Conservation (phyloP, 2,888 invertebrate species). For the Agonum fuliginosum region DNA sequence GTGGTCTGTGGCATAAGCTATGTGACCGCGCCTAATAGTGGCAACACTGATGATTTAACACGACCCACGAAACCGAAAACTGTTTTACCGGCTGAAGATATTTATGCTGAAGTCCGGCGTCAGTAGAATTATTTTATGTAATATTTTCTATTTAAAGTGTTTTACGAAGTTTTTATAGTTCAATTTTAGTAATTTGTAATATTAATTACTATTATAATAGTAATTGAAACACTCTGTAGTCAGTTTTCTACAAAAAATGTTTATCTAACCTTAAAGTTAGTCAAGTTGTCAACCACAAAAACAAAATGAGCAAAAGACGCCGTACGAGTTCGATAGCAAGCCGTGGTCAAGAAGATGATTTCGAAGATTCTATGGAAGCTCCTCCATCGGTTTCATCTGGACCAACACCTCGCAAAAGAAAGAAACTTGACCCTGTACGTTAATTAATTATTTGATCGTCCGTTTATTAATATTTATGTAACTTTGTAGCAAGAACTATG, state of each 20-base stretch:
- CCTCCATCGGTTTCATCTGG: conserved; percentile 74
- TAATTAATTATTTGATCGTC: conserved; percentile 23
- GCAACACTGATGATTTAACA: background rate
- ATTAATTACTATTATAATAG: background rate
- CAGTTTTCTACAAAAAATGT: background rate
- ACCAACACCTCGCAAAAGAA: conserved; percentile 76
- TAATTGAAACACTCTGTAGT: background rate
- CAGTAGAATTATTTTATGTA: conserved; percentile 11
- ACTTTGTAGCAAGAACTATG: conserved; percentile 84
- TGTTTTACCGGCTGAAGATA: conserved; percentile 16
- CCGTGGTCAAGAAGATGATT: conserved; percentile 82
- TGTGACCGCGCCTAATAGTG: no score
- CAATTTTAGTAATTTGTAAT: background rate
- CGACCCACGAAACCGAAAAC: no score
- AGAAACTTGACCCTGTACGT: conserved; percentile 85
- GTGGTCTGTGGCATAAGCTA: no score
- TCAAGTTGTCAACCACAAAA: background rate
- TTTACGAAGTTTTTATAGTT: conserved; percentile 7
- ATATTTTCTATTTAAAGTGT: conserved; percentile 15
- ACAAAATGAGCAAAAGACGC: conserved; percentile 84
- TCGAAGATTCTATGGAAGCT: conserved; percentile 80
- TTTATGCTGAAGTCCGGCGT: conserved; percentile 22
- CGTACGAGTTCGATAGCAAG: conserved; percentile 89
- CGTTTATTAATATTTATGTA: background rate
- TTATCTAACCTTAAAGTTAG: conserved; percentile 28